Percentiles rank a stretch among this genome's conserved stretches.
These are phyloP conservation scores for Myotis planiceps DNA, from an alignment of 2,797 vertebrate species.

Conservation along the genomic window DNA sequence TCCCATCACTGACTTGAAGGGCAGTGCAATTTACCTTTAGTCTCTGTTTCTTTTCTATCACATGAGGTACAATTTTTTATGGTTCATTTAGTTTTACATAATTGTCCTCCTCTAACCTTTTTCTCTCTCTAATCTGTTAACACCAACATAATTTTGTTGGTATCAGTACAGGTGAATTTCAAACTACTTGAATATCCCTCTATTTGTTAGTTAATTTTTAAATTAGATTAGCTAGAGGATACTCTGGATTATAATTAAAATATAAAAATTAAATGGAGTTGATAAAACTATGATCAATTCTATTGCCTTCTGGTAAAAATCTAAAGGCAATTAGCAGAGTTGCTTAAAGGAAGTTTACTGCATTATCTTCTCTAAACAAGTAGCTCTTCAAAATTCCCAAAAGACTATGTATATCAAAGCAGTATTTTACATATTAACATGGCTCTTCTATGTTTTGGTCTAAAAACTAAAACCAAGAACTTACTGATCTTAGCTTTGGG, in stretches of 20 bases:
- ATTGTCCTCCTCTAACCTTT: neutral
- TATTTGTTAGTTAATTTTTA: slow-evolving; percentile 26
- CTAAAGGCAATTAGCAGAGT: neutral
- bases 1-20: neutral
- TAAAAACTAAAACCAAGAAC: slow-evolving; percentile 76
- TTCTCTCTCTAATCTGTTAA: neutral
- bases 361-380: neutral
- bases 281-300: slow-evolving; percentile 25
- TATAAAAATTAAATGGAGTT: neutral
- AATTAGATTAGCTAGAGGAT: neutral
- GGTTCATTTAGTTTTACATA: slow-evolving; percentile 32
- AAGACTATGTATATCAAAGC: neutral
- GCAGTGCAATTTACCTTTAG: slow-evolving; percentile 30
- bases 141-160: neutral
- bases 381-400: neutral
- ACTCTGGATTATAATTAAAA: slow-evolving; percentile 30
- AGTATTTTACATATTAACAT: neutral
- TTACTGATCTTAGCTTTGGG: slow-evolving; percentile 93
- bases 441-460: neutral
- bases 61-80: slow-evolving; percentile 18
- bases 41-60: neutral
- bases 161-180: neutral
- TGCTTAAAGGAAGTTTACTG: neutral
- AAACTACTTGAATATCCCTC: neutral
- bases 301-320: neutral